A percentile compares a stretch with the other conserved stretches of the same genome.
phyloP scores from a whole-genome alignment of 2,113 vertebrate species.

The Indicator indicator region DNA sequence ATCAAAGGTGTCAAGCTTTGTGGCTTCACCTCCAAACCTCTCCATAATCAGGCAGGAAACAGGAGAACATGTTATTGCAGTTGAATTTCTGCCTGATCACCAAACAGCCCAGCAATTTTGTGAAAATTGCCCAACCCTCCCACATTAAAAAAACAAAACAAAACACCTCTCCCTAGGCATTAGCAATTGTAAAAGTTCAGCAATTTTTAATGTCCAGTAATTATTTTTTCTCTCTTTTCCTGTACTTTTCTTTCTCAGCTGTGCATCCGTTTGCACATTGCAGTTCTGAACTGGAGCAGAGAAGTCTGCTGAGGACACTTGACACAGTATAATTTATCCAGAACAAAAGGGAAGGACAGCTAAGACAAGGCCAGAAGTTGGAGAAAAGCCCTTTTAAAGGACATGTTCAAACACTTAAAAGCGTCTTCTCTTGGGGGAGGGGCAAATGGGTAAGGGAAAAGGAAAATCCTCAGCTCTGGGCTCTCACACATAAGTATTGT shows the following conservation, averaged over 20 bases:
- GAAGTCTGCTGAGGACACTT: background rate
- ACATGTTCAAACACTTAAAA: slow-evolving; percentile 5
- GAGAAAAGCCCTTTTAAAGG: slow-evolving; percentile 25
- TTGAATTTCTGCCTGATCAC: slow-evolving; percentile 56
- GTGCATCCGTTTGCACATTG: background rate
- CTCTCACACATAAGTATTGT: background rate
- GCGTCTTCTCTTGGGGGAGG: background rate
- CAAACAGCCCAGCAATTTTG: slow-evolving; percentile 26
- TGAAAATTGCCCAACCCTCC: slow-evolving; percentile 52
- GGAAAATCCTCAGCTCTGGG: background rate
- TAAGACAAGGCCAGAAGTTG: background rate
- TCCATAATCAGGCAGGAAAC: slow-evolving; percentile 10
- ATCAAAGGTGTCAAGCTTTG: slow-evolving; percentile 32
- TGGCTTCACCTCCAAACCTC: slow-evolving; percentile 35
- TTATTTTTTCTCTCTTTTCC: background rate
- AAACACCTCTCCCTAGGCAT: background rate
- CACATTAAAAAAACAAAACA: slow-evolving; percentile 1
- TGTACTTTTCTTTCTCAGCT: background rate
- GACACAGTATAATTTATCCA: background rate
- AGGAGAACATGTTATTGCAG: slow-evolving; percentile 42
- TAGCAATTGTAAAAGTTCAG: slow-evolving; percentile 9
- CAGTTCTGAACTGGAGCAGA: background rate
- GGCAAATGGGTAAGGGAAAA: background rate
- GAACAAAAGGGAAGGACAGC: background rate
- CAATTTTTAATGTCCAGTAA: slow-evolving; percentile 11